Conservation (phyloP, 2,888 invertebrate species). For the Belgica antarctica region DNA sequence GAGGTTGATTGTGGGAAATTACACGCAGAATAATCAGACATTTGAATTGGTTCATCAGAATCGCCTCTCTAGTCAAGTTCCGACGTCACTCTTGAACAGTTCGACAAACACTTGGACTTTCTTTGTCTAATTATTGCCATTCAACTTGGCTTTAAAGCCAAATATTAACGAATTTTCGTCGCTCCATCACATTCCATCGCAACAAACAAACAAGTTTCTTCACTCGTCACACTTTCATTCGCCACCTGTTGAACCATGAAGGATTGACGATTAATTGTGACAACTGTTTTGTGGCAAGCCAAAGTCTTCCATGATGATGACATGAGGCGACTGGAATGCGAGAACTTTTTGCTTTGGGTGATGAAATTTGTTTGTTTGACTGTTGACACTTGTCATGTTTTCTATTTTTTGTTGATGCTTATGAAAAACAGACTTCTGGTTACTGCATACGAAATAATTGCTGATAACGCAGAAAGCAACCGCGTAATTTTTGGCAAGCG, state of each 20-base stretch:
- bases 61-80: no score
- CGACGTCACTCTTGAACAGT: no score
- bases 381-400: background rate
- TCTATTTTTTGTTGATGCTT: no score
- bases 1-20: no score
- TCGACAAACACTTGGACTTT: no score
- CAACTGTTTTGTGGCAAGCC: background rate
- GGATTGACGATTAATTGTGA: background rate
- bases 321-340: background rate
- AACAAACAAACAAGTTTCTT: no score
- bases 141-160: no score
- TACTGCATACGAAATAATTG: background rate
- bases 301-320: background rate
- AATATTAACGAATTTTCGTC: no score
- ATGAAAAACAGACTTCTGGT: background rate
- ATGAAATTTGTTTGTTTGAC: background rate
- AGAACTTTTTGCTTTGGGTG: background rate
- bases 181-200: no score
- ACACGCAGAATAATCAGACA: no score
- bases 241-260: background rate
- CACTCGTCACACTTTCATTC: background rate
- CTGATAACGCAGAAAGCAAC: constrained; percentile 10
- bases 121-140: no score
- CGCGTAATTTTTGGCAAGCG: constrained; percentile 8
- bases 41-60: no score